Evolutionary conservation across 2,797 vertebrate species (phyloP).

Genomic region (Emys orbicularis): DNA sequence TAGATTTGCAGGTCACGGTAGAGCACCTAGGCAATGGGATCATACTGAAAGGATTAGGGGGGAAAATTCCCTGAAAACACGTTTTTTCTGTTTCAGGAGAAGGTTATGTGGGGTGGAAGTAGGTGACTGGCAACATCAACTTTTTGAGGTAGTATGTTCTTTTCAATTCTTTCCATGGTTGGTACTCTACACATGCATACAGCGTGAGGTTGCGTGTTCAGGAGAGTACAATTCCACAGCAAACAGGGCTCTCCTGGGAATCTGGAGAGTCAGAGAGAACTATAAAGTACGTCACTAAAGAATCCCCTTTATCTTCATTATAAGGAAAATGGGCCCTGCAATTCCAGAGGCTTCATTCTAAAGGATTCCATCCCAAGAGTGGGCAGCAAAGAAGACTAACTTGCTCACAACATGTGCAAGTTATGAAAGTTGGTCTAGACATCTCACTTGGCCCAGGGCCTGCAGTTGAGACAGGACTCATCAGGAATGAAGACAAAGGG

Average conservation of each 20-base stretch:
- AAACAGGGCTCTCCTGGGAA: neutral
- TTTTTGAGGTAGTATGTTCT: neutral
- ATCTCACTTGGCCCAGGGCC: neutral
- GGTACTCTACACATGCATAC: neutral
- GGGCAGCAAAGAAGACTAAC: neutral
- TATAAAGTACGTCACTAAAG: neutral
- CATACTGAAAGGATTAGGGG: neutral
- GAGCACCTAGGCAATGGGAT: neutral
- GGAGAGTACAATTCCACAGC: neutral
- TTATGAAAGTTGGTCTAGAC: neutral
- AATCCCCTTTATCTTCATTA: slow-evolving; percentile 1
- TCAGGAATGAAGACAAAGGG: neutral
- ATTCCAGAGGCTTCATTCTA: neutral
- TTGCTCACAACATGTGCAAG: neutral
- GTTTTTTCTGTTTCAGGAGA: neutral
- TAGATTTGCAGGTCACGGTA: neutral
- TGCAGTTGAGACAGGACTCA: neutral
- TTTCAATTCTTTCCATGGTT: neutral
- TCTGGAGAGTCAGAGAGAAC: neutral
- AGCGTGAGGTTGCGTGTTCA: neutral
- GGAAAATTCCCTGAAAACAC: neutral
- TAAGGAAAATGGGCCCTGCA: neutral
- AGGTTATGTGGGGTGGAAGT: neutral
- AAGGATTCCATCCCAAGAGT: neutral
- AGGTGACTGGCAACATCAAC: neutral